A percentile compares a stretch with the other conserved stretches of the same genome.
Evolutionary conservation across 2,113 vertebrate species (phyloP).

Genomic region (Psittacus erithacus): DNA sequence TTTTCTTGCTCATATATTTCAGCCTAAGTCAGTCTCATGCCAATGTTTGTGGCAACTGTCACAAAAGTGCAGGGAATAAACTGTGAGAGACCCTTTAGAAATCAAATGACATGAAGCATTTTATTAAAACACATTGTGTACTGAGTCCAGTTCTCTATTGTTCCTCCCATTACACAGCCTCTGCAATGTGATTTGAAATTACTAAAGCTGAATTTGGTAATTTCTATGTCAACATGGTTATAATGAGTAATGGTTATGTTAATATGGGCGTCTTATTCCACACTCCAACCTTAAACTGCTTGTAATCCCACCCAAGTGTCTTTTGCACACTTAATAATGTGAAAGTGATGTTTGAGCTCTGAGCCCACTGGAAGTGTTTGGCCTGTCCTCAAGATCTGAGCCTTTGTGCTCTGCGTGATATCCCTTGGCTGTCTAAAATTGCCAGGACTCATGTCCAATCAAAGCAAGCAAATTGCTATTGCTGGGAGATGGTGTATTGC

Average conservation of each 20-base stretch:
- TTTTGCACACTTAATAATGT: background rate
- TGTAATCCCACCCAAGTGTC: background rate
- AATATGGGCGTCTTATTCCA: background rate
- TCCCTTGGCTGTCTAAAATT: background rate
- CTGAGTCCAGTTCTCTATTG: background rate
- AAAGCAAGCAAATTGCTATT: background rate
- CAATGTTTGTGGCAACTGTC: background rate
- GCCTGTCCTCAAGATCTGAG: background rate
- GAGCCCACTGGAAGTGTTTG: background rate
- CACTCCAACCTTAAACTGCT: background rate
- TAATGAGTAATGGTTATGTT: background rate
- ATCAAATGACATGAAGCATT: background rate
- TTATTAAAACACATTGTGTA: background rate
- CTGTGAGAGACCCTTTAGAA: background rate
- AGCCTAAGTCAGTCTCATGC: background rate
- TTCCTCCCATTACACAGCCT: background rate
- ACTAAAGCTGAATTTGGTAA: background rate
- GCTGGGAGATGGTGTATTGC: background rate
- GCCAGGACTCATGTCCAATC: background rate
- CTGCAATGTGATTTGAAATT: background rate
- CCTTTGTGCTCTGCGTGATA: background rate
- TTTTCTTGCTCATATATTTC: constrained; percentile 17
- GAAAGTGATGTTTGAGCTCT: background rate
- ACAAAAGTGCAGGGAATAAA: background rate
- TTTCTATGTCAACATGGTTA: background rate